Evolutionary conservation across 2,888 invertebrate genomes (phyloP).

Genomic region (Protonemura montana): DNA sequence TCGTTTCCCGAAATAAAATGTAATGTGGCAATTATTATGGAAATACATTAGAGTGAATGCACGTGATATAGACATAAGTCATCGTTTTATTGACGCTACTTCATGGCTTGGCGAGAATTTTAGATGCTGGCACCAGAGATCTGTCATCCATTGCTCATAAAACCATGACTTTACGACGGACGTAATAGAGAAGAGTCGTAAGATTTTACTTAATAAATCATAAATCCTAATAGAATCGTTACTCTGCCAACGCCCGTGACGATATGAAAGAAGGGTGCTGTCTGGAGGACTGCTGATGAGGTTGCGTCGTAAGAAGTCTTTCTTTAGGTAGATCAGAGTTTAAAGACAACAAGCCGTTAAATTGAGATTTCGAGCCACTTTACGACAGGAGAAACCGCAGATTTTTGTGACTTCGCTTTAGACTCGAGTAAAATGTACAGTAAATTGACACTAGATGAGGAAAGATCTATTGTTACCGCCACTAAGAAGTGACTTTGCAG

Average conservation of each 20-base stretch:
- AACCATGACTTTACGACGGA: not conserved
- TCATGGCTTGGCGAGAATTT: constrained; percentile 22
- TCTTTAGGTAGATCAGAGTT: too few species aligned
- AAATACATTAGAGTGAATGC: not conserved
- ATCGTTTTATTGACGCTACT: not conserved
- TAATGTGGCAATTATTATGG: not conserved
- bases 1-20: not conserved
- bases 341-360: too few species aligned
- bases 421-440: too few species aligned
- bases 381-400: not conserved
- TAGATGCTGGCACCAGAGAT: not conserved
- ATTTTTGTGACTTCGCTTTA: too few species aligned
- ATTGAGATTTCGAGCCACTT: not conserved
- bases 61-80: not conserved
- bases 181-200: not conserved
- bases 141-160: not conserved
- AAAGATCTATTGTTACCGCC: too few species aligned
- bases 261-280: not conserved
- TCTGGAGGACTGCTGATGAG: not conserved
- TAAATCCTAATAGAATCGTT: not conserved
- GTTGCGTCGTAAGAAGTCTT: too few species aligned
- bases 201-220: not conserved
- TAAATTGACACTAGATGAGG: too few species aligned
- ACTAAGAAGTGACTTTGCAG: too few species aligned
- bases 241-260: not conserved